Conservation (phyloP, 1,140 invertebrate species). For the Diorhabda elongata region DNA sequence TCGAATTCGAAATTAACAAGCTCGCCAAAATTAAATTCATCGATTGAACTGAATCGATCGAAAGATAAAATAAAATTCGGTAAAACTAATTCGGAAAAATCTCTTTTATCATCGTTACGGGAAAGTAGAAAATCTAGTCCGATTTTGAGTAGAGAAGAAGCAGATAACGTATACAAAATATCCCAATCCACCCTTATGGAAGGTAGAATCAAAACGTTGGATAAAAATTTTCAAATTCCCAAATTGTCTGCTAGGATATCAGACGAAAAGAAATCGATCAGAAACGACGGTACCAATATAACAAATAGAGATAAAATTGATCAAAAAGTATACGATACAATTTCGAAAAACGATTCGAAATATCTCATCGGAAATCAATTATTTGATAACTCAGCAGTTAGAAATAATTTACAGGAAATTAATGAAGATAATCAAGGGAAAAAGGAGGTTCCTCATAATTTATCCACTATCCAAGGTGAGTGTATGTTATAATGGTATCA, state of each 20-base stretch:
- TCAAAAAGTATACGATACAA: constrained; percentile 17
- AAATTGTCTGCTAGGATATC: constrained; percentile 64
- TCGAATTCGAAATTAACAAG: constrained; percentile 44
- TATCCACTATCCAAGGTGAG: constrained; percentile 26
- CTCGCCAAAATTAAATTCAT: constrained; percentile 49
- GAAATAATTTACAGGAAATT: constrained; percentile 38
- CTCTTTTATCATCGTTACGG: constrained; percentile 57
- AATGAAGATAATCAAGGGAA: constrained; percentile 28
- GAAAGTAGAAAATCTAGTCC: constrained; percentile 64
- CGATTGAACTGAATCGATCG: constrained; percentile 55
- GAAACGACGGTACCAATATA: constrained; percentile 1
- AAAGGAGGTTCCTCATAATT: constrained; percentile 31
- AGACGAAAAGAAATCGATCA: constrained; percentile 42
- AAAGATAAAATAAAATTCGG: constrained; percentile 54
- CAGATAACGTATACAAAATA: constrained; percentile 56
- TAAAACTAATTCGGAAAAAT: constrained; percentile 56
- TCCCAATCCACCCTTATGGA: constrained; percentile 61
- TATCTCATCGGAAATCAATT: constrained; percentile 33
- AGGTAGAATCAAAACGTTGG: constrained; percentile 70
- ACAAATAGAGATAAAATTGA: constrained; percentile 5
- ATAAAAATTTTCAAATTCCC: constrained; percentile 83
- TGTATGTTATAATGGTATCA: not conserved
- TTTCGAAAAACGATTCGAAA: constrained; percentile 40
- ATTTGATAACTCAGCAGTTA: constrained; percentile 36
- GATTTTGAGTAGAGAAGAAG: constrained; percentile 56